Conservation (phyloP, 2,797 vertebrate species). For the Danio jaintianensis region DNA sequence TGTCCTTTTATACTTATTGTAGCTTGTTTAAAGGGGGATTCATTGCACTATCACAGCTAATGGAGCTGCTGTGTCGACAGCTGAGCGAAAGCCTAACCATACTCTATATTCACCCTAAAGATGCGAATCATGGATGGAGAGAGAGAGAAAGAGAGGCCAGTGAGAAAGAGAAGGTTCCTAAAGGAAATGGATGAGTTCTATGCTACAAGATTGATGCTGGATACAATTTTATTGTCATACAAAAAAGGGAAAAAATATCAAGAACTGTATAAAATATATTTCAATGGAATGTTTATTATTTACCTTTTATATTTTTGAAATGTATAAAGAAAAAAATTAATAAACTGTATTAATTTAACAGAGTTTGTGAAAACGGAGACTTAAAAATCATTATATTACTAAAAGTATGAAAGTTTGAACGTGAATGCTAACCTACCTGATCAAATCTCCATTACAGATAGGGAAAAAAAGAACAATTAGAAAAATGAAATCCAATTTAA, state of each 20-base stretch:
- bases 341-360: slow-evolving; percentile 75
- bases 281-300: slow-evolving; percentile 85
- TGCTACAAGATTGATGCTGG: slow-evolving; percentile 73
- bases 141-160: slow-evolving; percentile 54
- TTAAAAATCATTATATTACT: slow-evolving; percentile 75
- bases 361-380: slow-evolving; percentile 78
- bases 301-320: slow-evolving; percentile 85
- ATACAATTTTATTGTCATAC: slow-evolving; percentile 74
- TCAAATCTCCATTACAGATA: slow-evolving; percentile 78
- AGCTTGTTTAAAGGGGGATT: slow-evolving; percentile 40
- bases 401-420: slow-evolving; percentile 80
- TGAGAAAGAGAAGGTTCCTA: slow-evolving; percentile 68
- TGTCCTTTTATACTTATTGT: slow-evolving; percentile 20
- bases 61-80: slow-evolving; percentile 28
- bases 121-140: slow-evolving; percentile 21
- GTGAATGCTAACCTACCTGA: slow-evolving; percentile 83
- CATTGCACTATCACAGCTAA: slow-evolving; percentile 51
- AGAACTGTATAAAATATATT: slow-evolving; percentile 83
- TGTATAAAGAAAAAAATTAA: slow-evolving; percentile 77
- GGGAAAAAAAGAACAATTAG: slow-evolving; percentile 69
- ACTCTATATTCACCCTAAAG: background rate
- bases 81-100: slow-evolving; percentile 7
- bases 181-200: slow-evolving; percentile 64
- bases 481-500: slow-evolving; percentile 73
- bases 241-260: slow-evolving; percentile 65